Evolutionary conservation across 1,140 invertebrate genomes (phyloP).

Genomic region (Heliconius eleuchia): DNA sequence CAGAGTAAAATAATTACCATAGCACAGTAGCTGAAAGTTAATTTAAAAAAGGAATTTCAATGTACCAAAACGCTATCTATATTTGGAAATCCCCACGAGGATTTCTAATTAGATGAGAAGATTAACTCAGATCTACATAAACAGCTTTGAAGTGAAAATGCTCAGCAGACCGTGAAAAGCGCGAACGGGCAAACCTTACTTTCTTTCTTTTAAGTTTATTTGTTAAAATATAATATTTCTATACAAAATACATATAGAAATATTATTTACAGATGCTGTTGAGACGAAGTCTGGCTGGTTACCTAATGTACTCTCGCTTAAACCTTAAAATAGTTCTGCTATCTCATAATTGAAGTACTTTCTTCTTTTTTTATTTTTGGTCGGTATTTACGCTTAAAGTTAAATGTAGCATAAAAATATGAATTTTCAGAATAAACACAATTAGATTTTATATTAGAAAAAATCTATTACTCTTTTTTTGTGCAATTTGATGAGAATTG

Average conservation of each 20-base stretch:
- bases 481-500: no score
- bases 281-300: background rate
- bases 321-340: no score
- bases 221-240: background rate
- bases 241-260: background rate
- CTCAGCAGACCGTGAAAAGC: slow-evolving; percentile 13
- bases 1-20: background rate
- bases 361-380: no score
- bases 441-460: no score
- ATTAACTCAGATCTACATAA: slow-evolving; percentile 13
- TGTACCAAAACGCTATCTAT: background rate
- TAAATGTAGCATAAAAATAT: no score
- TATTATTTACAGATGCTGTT: background rate
- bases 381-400: no score
- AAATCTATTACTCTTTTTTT: no score
- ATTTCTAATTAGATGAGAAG: slow-evolving; percentile 12
- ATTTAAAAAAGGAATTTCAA: background rate
- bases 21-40: background rate
- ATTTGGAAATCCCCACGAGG: slow-evolving; percentile 10
- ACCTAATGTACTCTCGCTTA: no score
- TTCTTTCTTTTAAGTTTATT: slow-evolving; percentile 1
- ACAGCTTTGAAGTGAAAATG: slow-evolving; percentile 19
- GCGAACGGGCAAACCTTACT: background rate
- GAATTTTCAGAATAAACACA: no score
- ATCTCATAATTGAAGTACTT: no score